Percentiles rank a stretch among this genome's conserved stretches.
Conservation (phyloP, 1,140 invertebrate genomes). For the Drosophila elegans region DNA sequence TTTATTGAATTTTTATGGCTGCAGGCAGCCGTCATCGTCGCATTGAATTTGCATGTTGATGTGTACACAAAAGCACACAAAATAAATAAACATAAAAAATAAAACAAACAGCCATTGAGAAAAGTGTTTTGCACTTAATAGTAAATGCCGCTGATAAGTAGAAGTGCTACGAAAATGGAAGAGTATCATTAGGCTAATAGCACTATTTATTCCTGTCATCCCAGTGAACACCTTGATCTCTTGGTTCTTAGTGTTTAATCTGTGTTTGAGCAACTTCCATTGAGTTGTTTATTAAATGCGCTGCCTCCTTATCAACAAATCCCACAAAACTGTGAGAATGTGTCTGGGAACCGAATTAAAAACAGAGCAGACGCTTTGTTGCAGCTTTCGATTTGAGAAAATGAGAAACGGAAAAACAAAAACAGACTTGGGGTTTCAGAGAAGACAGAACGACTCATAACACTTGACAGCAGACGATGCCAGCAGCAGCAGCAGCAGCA, state of each 20-base stretch:
- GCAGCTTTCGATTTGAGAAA: slow-evolving; percentile 45
- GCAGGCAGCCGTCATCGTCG: slow-evolving; percentile 60
- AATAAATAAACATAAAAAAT: slow-evolving; percentile 43
- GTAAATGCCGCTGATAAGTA: slow-evolving; percentile 54
- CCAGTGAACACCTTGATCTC: slow-evolving; percentile 19
- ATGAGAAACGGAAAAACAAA: slow-evolving; percentile 31
- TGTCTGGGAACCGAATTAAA: slow-evolving; percentile 56
- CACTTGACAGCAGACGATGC: slow-evolving; percentile 71
- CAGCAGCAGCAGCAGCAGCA: slow-evolving; percentile 27
- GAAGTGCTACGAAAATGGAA: slow-evolving; percentile 17
- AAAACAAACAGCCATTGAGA: slow-evolving; percentile 58
- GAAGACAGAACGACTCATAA: slow-evolving; percentile 69
- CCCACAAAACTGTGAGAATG: slow-evolving; percentile 40
- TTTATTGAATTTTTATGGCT: slow-evolving; percentile 73
- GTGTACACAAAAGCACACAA: slow-evolving; percentile 35
- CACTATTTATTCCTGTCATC: slow-evolving; percentile 27
- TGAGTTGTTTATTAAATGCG: slow-evolving; percentile 50
- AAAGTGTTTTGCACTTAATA: slow-evolving; percentile 67
- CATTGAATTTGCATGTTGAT: slow-evolving; percentile 73
- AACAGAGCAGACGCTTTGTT: slow-evolving; percentile 67
- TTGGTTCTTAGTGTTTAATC: slow-evolving; percentile 37
- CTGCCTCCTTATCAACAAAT: slow-evolving; percentile 53
- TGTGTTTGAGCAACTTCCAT: slow-evolving; percentile 36
- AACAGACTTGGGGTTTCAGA: slow-evolving; percentile 27
- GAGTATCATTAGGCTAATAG: slow-evolving; percentile 41